Percentiles rank a stretch among this genome's conserved stretches.
These are phyloP conservation scores for Gambusia affinis DNA, from an alignment of 2,113 vertebrate species.

Conservation along the genomic window DNA sequence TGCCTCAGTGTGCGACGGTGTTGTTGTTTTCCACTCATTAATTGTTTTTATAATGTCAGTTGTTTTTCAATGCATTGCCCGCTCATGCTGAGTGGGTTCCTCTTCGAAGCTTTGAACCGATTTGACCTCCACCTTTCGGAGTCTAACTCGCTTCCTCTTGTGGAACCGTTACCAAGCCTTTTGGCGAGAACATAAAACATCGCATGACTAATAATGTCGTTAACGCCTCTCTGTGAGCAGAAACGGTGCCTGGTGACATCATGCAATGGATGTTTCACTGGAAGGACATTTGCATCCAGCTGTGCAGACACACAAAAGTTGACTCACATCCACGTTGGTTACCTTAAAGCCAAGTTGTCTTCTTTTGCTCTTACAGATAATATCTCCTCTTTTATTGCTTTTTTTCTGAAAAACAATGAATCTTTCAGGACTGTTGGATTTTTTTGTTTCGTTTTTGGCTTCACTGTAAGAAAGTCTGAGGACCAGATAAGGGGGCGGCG, in stretches of 20 bases:
- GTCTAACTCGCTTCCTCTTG: slow-evolving; percentile 1
- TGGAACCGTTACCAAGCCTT: slow-evolving; percentile 15
- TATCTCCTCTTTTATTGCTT: slow-evolving; percentile 4
- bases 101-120: not conserved
- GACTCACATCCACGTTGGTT: slow-evolving; percentile 26
- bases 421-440: slow-evolving; percentile 35
- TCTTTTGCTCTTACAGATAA: not conserved
- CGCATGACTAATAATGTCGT: slow-evolving; percentile 9
- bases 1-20: not conserved
- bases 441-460: slow-evolving; percentile 38
- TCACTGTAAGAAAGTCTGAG: slow-evolving; percentile 71
- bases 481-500: slow-evolving; percentile 62
- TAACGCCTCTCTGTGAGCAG: not conserved
- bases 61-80: slow-evolving; percentile 3
- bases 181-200: not conserved
- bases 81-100: slow-evolving; percentile 2
- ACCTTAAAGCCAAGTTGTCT: slow-evolving; percentile 25
- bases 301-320: slow-evolving; percentile 6
- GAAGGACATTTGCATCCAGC: not conserved
- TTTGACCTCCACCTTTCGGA: slow-evolving; percentile 2
- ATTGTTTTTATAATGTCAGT: slow-evolving; percentile 24
- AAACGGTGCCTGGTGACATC: slow-evolving; percentile 23
- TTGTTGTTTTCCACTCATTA: not conserved
- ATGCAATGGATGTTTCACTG: slow-evolving; percentile 5
- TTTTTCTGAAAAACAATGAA: slow-evolving; percentile 32